A percentile compares a stretch with the other conserved stretches of the same genome.
Conservation (phyloP, 2,113 vertebrate species). For the Jacana jacana region DNA sequence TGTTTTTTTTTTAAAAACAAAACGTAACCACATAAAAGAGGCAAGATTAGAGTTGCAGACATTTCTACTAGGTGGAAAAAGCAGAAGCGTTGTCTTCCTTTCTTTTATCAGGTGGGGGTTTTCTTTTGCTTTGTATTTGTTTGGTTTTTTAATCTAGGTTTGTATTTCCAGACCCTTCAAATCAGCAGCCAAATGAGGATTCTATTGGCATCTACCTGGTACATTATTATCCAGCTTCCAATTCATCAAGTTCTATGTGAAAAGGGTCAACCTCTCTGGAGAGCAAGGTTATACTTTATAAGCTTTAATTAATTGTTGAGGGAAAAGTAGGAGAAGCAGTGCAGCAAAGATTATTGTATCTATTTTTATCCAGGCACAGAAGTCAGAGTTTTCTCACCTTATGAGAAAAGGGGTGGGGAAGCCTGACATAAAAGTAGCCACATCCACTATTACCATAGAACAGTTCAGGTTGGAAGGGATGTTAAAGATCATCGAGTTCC, state of each 20-base stretch:
- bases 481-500: no score
- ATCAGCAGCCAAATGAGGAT: neutral
- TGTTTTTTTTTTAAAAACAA: neutral
- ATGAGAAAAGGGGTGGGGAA: neutral
- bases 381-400: neutral
- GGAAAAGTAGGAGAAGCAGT: neutral
- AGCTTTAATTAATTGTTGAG: neutral
- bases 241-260: neutral
- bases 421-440: neutral
- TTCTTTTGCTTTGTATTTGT: no score
- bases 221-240: neutral
- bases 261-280: neutral
- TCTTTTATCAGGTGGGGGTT: neutral
- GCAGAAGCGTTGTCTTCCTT: neutral
- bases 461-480: no score
- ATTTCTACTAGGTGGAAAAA: neutral
- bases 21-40: neutral
- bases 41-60: neutral
- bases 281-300: neutral
- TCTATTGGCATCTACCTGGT: neutral
- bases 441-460: neutral
- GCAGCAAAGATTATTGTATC: neutral
- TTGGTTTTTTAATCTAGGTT: neutral
- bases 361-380: neutral
- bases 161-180: neutral